phyloP scores from a whole-genome alignment of 53 echinoderm and acorn worm species.

The Antedon mediterranea region DNA sequence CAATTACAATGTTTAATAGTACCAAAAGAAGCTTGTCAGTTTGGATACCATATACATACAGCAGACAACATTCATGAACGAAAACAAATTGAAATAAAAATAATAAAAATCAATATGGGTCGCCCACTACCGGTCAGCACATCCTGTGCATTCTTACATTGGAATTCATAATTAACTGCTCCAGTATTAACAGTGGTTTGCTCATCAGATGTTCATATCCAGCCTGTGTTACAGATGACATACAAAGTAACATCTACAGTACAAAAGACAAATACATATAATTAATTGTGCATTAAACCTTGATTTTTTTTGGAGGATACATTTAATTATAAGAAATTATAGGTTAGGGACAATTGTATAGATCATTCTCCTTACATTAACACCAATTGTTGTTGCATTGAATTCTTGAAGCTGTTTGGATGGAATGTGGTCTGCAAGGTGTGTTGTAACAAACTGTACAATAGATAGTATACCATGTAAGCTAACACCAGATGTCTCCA shows the following conservation, averaged over 20 bases:
- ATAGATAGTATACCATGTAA: conserved; percentile 59
- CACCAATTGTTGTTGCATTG: conserved; percentile 54
- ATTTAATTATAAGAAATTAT: too few species aligned
- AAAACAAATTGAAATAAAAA: too few species aligned
- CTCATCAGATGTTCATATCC: conserved; percentile 72
- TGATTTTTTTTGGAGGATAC: too few species aligned
- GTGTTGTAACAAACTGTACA: conserved; percentile 57
- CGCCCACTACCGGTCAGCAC: too few species aligned
- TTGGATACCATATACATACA: too few species aligned
- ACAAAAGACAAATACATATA: conserved; percentile 1
- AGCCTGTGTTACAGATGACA: conserved; percentile 54
- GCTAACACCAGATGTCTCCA: conserved; percentile 39
- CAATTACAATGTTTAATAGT: too few species aligned
- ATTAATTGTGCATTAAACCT: too few species aligned
- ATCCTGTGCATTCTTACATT: conserved; percentile 48
- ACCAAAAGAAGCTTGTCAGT: too few species aligned
- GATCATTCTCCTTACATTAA: conserved; percentile 34
- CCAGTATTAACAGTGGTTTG: conserved; percentile 70
- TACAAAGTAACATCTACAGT: conserved; percentile 63
- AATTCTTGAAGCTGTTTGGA: conserved; percentile 39
- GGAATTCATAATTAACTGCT: conserved; percentile 90
- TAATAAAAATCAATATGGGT: too few species aligned
- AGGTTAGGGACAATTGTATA: too few species aligned
- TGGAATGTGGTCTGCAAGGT: conserved; percentile 33
- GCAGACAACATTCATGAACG: too few species aligned